A percentile compares a stretch with the other conserved stretches of the same genome.
These are phyloP conservation scores for Scaptomyza hsui DNA, from an alignment of 1,140 invertebrate species.

Conservation along the genomic window DNA sequence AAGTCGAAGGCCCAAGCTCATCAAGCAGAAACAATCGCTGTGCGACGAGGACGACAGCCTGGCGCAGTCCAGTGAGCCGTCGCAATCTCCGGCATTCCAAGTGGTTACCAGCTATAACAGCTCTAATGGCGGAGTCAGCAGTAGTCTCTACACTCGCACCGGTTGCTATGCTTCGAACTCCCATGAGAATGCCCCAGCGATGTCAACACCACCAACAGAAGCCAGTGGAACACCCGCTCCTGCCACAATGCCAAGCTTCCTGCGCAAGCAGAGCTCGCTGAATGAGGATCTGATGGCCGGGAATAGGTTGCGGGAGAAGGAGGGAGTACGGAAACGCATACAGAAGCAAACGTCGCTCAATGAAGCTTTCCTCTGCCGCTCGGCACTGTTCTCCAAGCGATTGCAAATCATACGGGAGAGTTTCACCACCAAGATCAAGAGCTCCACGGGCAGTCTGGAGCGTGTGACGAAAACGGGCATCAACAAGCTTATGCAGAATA, in stretches of 20 bases:
- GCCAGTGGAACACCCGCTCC: background rate
- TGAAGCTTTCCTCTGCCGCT: conserved; percentile 92
- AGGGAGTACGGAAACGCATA: conserved; percentile 92
- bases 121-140: conserved; percentile 61
- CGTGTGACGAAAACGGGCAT: conserved; percentile 91
- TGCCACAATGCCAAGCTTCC: conserved; percentile 44
- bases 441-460: conserved; percentile 91
- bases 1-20: conserved; percentile 86
- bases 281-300: conserved; percentile 95
- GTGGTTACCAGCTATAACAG: conserved; percentile 70
- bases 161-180: conserved; percentile 54
- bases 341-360: conserved; percentile 95
- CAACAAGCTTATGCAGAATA: conserved; percentile 90
- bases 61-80: conserved; percentile 51
- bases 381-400: conserved; percentile 88
- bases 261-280: conserved; percentile 93
- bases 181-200: conserved; percentile 36
- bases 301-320: conserved; percentile 92
- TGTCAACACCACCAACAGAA: conserved; percentile 2
- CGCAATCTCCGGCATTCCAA: conserved; percentile 47
- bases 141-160: conserved; percentile 57
- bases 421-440: conserved; percentile 91
- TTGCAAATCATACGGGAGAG: conserved; percentile 94
- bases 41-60: conserved; percentile 88
- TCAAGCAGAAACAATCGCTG: conserved; percentile 92